Evolutionary conservation across 2,113 vertebrate genomes (phyloP), one percentile per base, ranked within the genome.

Genomic region (Sinocyclocheilus anshuiensis): DNA sequence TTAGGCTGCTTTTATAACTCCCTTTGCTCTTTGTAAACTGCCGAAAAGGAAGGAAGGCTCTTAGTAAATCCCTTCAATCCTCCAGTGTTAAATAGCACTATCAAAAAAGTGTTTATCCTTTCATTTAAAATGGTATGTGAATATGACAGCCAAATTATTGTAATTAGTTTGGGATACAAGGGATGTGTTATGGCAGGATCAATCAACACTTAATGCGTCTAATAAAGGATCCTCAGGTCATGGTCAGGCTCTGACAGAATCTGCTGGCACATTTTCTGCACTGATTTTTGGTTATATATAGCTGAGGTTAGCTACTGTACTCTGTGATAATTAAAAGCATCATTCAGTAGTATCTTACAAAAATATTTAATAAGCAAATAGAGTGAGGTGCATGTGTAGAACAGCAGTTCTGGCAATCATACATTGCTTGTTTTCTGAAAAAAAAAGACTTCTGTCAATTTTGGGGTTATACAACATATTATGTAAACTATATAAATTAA

Each of bases 31-130:
- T 75, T 77, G 79, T 57, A 83, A 81, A 83, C 45, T 84, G 77
- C 33, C 24, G 7, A 69, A 39, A 83, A 57, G 42, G 29, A 88
- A 86, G 86, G 6, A 88, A 86, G 86, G 6, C 50, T 89, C 61
- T 85, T 57, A 72, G 16, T 84, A 39, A 42, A 71, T 84, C 59
- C 77, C 88, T 92, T 92, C 86, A 69, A 48, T 86, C 72, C 16
- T 50, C 9, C 11, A 7, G 8, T 65, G 36, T 65, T 67, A 24
- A 50, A 50, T 33, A 65, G 26, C 48, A 9, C 39, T 76, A 33
- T 77, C 22, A 26, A 15, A 26, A 65, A 48, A 18, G 26, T 24
- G 13, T 33, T 12, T 1, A 50, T 50, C 11, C 11, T 50, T 50
- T 13, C 48, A 50, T 50, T 50, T 50, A 76, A 24, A 45, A 45